Base-by-base conservation (phyloP, 2,888 invertebrate species). In the Drosophila stalkeri region DNA sequence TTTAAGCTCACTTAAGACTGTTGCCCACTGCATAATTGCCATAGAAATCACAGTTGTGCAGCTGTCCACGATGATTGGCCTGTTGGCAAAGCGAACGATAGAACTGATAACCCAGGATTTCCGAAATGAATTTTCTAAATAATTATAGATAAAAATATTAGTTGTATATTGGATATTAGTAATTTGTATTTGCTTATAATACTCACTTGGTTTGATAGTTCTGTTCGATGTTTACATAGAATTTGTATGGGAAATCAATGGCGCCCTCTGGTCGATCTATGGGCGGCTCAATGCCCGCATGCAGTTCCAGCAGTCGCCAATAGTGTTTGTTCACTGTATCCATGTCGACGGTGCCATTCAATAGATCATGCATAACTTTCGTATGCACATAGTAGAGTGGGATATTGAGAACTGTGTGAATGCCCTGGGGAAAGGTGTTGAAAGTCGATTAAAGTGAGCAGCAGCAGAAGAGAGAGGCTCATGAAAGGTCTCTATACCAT, bases 11-110 rank as follows among this genome's bases (percentile, higher is more conserved):
- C 92, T 94, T 94, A 1, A 96, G 91, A 12, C 94, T 94, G 80
- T 96, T 95, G 64, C 98, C 98, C 54, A 97, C 97, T 47, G 95
- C 95, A 3, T 94, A 94, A 81, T 96, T 97, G 82, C 95, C 94
- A 92, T 96, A 97, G 86, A 98, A 97, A 89, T 98, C 97, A 90
- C 98, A 98, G 85, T 96, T 95, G 65, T 97, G 96, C 9, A 98
- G 94, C 9, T 96, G 95, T 7, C 94, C 94, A 0, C 95, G 95
- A 91, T 97, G 95, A 0, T 96, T 96, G 6, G 97, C 96, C 75
- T 95, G 94, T 79, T 95, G 95, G 89, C 96, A 96, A n/a, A 96
- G 93, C 0, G 95, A 94, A n/a, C 95, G 94, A 90, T 96, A 96
- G 92, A 97, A 95, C 89, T 96, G 96, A 94, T 96, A 97, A 92